A percentile compares a stretch with the other conserved stretches of the same genome.
Conservation (phyloP, 2,888 invertebrate genomes). For the Camptogramma bilineatum region DNA sequence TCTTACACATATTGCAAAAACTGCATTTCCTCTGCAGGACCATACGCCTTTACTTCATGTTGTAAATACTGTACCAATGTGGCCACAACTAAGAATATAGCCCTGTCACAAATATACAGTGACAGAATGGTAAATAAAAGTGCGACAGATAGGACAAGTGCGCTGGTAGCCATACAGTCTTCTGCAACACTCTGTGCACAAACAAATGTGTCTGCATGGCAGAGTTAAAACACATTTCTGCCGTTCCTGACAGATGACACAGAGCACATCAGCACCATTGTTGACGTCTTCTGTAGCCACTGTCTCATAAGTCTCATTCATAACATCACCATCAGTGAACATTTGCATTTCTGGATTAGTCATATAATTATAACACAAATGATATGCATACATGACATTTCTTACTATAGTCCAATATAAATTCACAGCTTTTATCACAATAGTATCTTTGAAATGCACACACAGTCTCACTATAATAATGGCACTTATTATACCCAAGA, state of each 20-base stretch:
- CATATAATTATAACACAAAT: constrained; percentile 71
- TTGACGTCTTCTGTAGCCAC: constrained; percentile 50
- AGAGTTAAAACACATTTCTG: constrained; percentile 83
- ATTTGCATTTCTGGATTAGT: constrained; percentile 72
- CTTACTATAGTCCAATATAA: constrained; percentile 70
- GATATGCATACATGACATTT: constrained; percentile 70
- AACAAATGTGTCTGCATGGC: constrained; percentile 84
- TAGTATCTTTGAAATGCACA: constrained; percentile 66
- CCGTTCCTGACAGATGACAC: constrained; percentile 84
- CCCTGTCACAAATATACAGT: constrained; percentile 79
- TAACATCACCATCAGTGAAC: constrained; percentile 65
- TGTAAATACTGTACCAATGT: background rate
- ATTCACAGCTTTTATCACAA: constrained; percentile 54
- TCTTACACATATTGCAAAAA: too few species aligned
- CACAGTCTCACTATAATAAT: constrained; percentile 68
- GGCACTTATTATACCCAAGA: constrained; percentile 71
- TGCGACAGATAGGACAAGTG: constrained; percentile 84
- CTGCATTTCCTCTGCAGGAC: too few species aligned
- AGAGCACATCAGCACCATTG: constrained; percentile 70
- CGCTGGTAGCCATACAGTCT: constrained; percentile 79
- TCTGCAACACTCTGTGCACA: constrained; percentile 81
- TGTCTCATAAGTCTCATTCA: constrained; percentile 54
- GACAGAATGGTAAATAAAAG: constrained; percentile 83
- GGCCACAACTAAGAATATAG: background rate
- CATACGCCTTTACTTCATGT: too few species aligned